Evolutionary conservation across 2,113 vertebrate species (phyloP), one percentile per base, ranked within the genome.

Genomic region (Dipodomys stephensi): DNA sequence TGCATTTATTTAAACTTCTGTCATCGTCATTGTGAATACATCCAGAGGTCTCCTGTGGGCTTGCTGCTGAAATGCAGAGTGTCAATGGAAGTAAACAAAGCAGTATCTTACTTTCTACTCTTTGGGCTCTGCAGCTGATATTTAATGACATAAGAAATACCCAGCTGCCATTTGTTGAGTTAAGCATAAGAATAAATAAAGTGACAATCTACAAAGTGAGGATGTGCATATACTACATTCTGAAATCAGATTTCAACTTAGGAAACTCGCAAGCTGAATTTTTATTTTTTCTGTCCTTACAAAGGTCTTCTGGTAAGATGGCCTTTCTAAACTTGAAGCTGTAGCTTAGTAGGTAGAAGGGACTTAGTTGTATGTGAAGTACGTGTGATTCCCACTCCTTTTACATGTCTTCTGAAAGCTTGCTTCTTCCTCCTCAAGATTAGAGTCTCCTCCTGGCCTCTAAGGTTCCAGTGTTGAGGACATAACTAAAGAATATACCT

Each of bases 1-100:
- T 65, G 68, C 76, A 88, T 94, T 96, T 94, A 96, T 96, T 96
- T 96, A 87, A 93, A 94, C 79, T 89, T 93, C 88, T 96, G 93
- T 93, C 90, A 87, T 92, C 46, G 8, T 94, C 86, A 53, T 35
- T 87, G 76, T 93, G 93, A 87, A 89, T 89, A 67, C 53, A 90
- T 86, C 68, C 88, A 83, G 85, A 76, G 65, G 86, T 95, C 69
- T 84, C 96, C 71, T 0, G 0, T n/a, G 92, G 76, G 80, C 53
- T 91, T 23, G 44, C 16, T 71, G 88, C 93, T 94, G 92, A 96
- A 95, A 96, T 85, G 72, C 72, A 71, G 80, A 96, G 79, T 78
- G 90, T 49, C 32, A 77, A 74, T 67, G 49, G 79, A 83, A 92
- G 92, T 91, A 96, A 96, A 96, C 93, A 96, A 95, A 93, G 57